These are phyloP conservation scores for Chrysopa pallens DNA, from an alignment of 1,140 invertebrate genomes.

Conservation along the genomic window DNA sequence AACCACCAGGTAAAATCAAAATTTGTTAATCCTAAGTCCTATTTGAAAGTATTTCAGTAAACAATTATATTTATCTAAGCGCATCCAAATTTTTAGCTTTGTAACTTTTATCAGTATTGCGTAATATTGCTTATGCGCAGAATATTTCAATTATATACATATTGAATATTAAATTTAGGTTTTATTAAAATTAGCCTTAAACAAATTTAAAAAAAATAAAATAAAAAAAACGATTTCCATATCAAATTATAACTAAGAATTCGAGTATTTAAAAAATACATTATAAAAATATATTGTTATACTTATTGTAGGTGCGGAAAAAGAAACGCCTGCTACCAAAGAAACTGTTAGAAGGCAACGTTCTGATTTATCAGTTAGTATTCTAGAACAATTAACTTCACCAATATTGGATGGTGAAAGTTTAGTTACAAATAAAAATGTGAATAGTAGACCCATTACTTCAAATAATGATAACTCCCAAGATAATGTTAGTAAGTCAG, in stretches of 20 bases:
- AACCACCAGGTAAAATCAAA: conserved; percentile 22
- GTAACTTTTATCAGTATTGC: too few relatives aligned
- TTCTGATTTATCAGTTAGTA: conserved; percentile 39
- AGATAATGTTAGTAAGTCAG: conserved; percentile 18
- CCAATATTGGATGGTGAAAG: conserved; percentile 33
- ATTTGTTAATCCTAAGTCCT: too few relatives aligned
- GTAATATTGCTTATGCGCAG: too few relatives aligned
- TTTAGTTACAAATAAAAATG: conserved; percentile 3
- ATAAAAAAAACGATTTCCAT: too few relatives aligned
- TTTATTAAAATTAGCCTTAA: too few relatives aligned
- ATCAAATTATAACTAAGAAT: too few relatives aligned
- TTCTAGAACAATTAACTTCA: conserved; percentile 44
- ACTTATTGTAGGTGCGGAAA: conserved; percentile 23
- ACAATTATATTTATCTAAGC: too few relatives aligned
- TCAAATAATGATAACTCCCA: conserved; percentile 19
- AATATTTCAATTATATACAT: background rate
- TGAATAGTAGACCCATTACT: conserved; percentile 16
- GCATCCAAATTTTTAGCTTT: too few relatives aligned
- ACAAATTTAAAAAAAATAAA: too few relatives aligned
- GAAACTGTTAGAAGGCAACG: conserved; percentile 35
- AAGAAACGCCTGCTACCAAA: conserved; percentile 30
- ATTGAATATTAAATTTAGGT: too few relatives aligned
- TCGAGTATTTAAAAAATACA: too few relatives aligned
- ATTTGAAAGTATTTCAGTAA: too few relatives aligned
- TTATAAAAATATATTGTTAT: conserved; percentile 6